Evolutionary conservation across 2,113 vertebrate species (phyloP).

Genomic region (Ictidomys tridecemlineatus): DNA sequence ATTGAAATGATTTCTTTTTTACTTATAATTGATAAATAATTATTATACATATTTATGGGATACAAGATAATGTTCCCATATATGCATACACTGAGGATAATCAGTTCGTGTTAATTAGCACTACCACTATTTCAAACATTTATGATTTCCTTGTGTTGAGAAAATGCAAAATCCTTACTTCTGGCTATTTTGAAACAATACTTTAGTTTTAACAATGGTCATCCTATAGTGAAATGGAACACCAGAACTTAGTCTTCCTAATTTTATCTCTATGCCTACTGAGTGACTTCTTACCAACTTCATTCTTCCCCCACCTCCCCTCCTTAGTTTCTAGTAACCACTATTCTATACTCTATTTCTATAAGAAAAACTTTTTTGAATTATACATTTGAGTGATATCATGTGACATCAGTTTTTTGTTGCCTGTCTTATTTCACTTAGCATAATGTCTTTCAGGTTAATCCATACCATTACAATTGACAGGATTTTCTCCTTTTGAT

Average conservation of each 20-base stretch:
- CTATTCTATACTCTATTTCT: not conserved
- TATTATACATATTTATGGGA: not conserved
- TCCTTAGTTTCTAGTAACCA: not conserved
- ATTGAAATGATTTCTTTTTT: not conserved
- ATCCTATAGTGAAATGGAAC: not conserved
- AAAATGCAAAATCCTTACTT: not conserved
- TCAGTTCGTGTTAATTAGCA: not conserved
- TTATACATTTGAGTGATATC: not conserved
- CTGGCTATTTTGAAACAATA: not conserved
- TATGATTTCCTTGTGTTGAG: not conserved
- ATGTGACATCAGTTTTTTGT: not conserved
- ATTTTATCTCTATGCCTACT: not conserved
- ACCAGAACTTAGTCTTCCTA: not conserved
- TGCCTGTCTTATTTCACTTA: not conserved
- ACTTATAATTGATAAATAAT: not conserved
- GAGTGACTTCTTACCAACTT: not conserved
- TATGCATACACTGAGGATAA: not conserved
- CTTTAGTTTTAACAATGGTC: not conserved
- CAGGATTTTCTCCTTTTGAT: not conserved
- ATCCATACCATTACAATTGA: not conserved
- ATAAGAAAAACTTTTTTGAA: not conserved
- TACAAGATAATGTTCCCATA: not conserved
- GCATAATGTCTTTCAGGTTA: no score
- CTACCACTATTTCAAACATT: not conserved
- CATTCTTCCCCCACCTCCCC: not conserved